Evolutionary conservation across 1,140 invertebrate species (phyloP).

Genomic region (Archivesica marissinica): DNA sequence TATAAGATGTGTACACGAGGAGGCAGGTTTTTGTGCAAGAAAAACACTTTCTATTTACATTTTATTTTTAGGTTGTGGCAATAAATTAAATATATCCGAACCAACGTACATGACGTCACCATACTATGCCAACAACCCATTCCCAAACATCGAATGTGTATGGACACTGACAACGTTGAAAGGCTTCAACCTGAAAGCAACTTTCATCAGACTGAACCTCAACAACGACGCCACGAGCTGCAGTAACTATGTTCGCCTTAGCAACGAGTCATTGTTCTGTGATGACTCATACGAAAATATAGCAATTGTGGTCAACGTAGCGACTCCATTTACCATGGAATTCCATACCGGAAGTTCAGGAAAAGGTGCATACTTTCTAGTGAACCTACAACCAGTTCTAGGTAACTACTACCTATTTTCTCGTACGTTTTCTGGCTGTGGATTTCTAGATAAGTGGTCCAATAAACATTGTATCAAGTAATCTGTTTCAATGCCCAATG

Average conservation of each 20-base stretch:
- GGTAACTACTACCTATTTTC: not conserved
- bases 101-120: not conserved
- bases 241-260: not conserved
- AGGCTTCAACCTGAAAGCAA: not conserved
- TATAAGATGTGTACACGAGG: no score
- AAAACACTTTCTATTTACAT: not conserved
- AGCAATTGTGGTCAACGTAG: not conserved
- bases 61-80: not conserved
- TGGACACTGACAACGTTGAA: not conserved
- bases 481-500: no score
- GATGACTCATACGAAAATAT: not conserved
- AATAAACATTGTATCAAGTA: no score
- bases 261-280: constrained; percentile 2
- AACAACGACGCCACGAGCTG: not conserved
- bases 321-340: not conserved
- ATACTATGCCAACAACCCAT: not conserved
- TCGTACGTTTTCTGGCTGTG: no score
- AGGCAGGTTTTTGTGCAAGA: no score
- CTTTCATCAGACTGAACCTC: not conserved
- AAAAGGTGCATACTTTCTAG: not conserved
- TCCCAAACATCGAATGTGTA: not conserved
- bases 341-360: not conserved
- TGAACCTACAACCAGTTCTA: not conserved
- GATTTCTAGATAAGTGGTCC: no score
- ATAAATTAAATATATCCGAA: not conserved